Percentiles rank a stretch among this genome's conserved stretches.
phyloP scores from a whole-genome alignment of 2,797 vertebrate species.

The Salmo trutta region DNA sequence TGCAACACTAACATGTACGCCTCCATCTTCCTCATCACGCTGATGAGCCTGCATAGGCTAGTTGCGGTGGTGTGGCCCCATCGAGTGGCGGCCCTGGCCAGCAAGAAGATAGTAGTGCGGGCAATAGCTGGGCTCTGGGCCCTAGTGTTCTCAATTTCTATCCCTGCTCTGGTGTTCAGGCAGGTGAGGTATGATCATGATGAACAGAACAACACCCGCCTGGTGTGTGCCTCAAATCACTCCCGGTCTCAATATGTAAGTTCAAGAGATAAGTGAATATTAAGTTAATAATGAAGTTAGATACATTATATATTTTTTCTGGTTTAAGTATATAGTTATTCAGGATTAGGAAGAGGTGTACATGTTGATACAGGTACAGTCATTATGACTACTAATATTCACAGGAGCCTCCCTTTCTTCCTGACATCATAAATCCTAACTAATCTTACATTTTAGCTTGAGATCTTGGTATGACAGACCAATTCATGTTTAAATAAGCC shows the following conservation, averaged over 20 bases:
- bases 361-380: background rate
- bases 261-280: background rate
- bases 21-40: slow-evolving; percentile 84
- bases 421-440: background rate
- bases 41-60: slow-evolving; percentile 87
- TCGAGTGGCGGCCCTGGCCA: slow-evolving; percentile 58
- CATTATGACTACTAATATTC: background rate
- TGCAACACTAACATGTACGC: slow-evolving; percentile 91
- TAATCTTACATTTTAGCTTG: background rate
- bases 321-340: background rate
- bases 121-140: slow-evolving; percentile 76
- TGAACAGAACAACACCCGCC: background rate
- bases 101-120: slow-evolving; percentile 62
- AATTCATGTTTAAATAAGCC: slow-evolving; percentile 1
- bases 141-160: slow-evolving; percentile 70
- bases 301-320: background rate
- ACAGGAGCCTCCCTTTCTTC: no score
- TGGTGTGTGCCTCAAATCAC: slow-evolving; percentile 65
- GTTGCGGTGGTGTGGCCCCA: slow-evolving; percentile 78
- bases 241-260: slow-evolving; percentile 53
- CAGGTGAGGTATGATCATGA: slow-evolving; percentile 25
- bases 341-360: background rate
- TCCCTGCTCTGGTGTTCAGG: slow-evolving; percentile 82
- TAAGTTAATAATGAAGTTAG: background rate
- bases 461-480: slow-evolving; percentile 1